Percentiles rank a stretch among this genome's conserved stretches.
Evolutionary conservation across 2,888 invertebrate genomes (phyloP).

Genomic region (Sarcophaga caerulescens): DNA sequence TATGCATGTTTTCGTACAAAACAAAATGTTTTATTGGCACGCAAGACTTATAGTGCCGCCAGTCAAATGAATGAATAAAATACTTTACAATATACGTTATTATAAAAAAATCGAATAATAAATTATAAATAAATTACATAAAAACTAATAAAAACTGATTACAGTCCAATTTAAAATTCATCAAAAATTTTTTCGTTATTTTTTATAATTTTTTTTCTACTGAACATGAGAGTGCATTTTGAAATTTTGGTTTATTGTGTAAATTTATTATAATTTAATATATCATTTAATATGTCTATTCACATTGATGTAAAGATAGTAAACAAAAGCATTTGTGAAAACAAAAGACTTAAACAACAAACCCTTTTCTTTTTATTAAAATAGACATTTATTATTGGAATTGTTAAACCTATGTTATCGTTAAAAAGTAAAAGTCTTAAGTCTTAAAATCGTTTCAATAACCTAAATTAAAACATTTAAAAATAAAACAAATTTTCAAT

Average conservation of each 20-base stretch:
- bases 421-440: no score
- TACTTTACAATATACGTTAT: not conserved
- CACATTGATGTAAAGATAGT: no score
- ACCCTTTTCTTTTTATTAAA: not conserved
- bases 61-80: not conserved
- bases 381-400: no score
- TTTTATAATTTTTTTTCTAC: no score
- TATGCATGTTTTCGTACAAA: slow-evolving; percentile 7
- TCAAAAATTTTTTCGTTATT: not conserved
- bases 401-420: no score
- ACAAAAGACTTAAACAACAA: slow-evolving; percentile 5
- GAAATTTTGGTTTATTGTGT: no score
- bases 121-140: not conserved
- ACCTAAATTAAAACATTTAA: no score
- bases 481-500: no score
- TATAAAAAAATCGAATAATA: not conserved
- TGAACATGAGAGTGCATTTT: no score
- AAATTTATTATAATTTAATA: no score
- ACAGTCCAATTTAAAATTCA: not conserved
- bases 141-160: not conserved
- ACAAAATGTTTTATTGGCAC: slow-evolving; percentile 41
- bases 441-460: no score
- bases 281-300: no score
- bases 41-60: slow-evolving; percentile 47
- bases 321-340: not conserved